Evolutionary conservation across 2,113 vertebrate genomes (phyloP).

Genomic region (Siniperca knerii): DNA sequence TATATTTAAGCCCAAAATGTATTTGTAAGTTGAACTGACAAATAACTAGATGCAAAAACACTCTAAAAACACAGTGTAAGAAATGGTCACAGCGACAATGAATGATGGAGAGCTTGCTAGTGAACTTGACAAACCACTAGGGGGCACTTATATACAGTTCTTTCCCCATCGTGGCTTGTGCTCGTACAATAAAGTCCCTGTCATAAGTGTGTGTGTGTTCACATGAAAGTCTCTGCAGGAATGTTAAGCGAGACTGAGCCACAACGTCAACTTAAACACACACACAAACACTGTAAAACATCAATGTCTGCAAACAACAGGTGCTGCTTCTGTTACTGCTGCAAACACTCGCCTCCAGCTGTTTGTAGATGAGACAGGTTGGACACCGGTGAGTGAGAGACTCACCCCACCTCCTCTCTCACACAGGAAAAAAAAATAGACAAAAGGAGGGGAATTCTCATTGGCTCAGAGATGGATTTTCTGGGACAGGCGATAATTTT

Average conservation of each 20-base stretch:
- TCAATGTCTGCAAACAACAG: constrained; percentile 54
- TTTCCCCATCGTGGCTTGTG: constrained; percentile 33
- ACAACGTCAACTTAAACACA: constrained; percentile 38
- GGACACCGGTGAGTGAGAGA: constrained; percentile 25
- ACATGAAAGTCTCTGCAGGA: constrained; percentile 43
- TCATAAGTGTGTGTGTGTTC: constrained; percentile 42
- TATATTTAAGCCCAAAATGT: not conserved
- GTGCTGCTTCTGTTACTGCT: constrained; percentile 36
- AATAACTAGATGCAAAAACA: constrained; percentile 1
- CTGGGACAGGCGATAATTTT: constrained; percentile 85
- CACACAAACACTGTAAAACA: constrained; percentile 23
- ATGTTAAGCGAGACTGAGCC: constrained; percentile 19
- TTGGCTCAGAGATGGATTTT: constrained; percentile 78
- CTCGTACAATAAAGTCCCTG: constrained; percentile 29
- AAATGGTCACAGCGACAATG: not conserved
- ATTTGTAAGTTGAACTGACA: not conserved
- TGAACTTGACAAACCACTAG: constrained; percentile 76
- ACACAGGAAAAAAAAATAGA: constrained; percentile 18
- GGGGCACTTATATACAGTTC: constrained; percentile 79
- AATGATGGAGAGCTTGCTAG: not conserved
- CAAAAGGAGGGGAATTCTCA: constrained; percentile 54
- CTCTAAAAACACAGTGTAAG: not conserved
- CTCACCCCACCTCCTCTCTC: constrained; percentile 37
- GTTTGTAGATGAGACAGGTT: constrained; percentile 41
- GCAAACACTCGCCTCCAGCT: constrained; percentile 29